Conservation (phyloP, 1,140 invertebrate species). For the Caenorhabditis tropicalis region DNA sequence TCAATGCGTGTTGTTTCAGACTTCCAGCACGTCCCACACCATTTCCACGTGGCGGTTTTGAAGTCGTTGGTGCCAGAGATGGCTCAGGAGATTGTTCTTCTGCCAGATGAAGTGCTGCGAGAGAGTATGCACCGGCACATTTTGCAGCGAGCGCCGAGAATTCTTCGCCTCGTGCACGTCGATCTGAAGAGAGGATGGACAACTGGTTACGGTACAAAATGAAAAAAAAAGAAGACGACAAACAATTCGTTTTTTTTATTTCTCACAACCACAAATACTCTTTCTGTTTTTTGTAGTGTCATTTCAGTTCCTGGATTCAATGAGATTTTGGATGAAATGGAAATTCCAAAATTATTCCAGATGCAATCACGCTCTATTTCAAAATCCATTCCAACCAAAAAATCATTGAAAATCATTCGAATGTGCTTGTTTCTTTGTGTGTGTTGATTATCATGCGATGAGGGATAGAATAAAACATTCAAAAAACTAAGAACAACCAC, state of each 20-base stretch:
- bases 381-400: too few species aligned
- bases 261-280: background rate
- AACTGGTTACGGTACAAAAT: background rate
- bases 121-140: slow-evolving; percentile 60
- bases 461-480: slow-evolving; percentile 14
- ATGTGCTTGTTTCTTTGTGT: too few species aligned
- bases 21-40: slow-evolving; percentile 32
- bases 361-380: too few species aligned
- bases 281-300: background rate
- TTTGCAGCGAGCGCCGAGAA: slow-evolving; percentile 59
- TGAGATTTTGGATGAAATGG: too few species aligned
- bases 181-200: slow-evolving; percentile 32
- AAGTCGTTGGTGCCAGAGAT: background rate
- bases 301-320: too few species aligned
- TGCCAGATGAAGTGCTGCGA: slow-evolving; percentile 58
- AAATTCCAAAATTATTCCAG: too few species aligned
- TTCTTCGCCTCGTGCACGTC: slow-evolving; percentile 42
- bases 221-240: background rate
- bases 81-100: slow-evolving; percentile 3
- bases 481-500: slow-evolving; percentile 40
- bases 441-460: background rate
- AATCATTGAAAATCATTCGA: too few species aligned
- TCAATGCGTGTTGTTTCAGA: slow-evolving; percentile 46
- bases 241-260: background rate
- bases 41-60: slow-evolving; percentile 1